A percentile compares a stretch with the other conserved stretches of the same genome.
phyloP scores from a whole-genome alignment of 2,113 vertebrate species.

The Phylloscopus trochiloides region DNA sequence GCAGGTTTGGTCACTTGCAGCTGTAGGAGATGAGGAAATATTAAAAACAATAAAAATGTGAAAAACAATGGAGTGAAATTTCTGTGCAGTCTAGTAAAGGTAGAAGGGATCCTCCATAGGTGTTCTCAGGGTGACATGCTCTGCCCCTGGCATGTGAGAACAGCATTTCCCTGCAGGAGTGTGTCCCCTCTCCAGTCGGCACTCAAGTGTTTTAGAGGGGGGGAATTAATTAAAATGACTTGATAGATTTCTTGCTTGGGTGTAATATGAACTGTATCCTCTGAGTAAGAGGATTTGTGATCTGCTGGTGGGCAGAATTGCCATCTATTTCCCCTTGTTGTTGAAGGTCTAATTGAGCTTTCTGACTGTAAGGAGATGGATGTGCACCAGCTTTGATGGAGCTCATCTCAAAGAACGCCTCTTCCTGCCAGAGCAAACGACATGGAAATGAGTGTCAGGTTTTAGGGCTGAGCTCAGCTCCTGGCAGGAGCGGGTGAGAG shows the following conservation, averaged over 20 bases:
- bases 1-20: background rate
- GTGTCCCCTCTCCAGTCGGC: background rate
- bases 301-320: background rate
- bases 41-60: background rate
- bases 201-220: background rate
- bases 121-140: fast-evolving
- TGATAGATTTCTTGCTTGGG: background rate
- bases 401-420: background rate
- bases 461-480: background rate
- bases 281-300: background rate
- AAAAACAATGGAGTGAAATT: background rate
- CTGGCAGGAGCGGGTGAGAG: background rate
- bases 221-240: background rate
- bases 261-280: background rate
- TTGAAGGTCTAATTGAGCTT: background rate
- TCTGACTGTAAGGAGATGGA: background rate
- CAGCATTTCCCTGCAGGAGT: background rate
- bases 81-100: background rate
- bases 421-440: background rate
- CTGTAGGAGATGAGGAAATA: background rate
- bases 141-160: background rate
- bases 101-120: background rate
- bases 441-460: background rate
- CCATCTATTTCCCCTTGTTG: background rate
- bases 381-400: background rate